Evolutionary conservation across 1,140 invertebrate species (phyloP).

Genomic region (Trigoniulus corallinus): DNA sequence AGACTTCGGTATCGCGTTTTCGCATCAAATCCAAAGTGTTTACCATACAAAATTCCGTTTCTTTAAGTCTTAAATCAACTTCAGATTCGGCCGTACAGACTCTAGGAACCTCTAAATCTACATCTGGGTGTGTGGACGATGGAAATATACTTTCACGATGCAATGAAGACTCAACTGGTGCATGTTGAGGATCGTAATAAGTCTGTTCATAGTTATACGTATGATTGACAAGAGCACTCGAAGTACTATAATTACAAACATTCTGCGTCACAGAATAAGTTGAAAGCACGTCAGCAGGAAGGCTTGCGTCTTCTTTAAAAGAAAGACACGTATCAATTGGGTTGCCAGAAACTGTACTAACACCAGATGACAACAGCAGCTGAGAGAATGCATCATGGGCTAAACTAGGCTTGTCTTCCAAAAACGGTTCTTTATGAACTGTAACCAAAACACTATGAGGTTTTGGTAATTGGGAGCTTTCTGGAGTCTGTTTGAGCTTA

Average conservation of each 20-base stretch:
- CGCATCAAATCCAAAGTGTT: too few relatives aligned
- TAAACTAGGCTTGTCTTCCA: background rate
- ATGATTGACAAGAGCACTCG: background rate
- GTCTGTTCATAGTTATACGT: background rate
- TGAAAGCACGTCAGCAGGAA: background rate
- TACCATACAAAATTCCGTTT: too few relatives aligned
- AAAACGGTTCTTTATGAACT: slow-evolving; percentile 6
- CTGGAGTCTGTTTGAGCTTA: background rate
- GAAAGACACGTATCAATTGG: background rate
- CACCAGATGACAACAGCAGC: background rate
- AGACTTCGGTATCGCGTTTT: too few relatives aligned
- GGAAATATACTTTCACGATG: background rate
- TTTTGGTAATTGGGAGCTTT: slow-evolving; percentile 5
- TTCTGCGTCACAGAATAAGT: background rate
- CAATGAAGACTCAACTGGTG: background rate
- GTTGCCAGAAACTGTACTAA: background rate
- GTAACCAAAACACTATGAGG: too few relatives aligned
- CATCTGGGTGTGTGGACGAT: background rate
- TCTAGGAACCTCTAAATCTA: too few relatives aligned
- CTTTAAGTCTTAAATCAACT: too few relatives aligned
- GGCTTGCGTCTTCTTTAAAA: background rate
- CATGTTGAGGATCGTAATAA: background rate
- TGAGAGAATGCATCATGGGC: background rate
- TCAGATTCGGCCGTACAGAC: too few relatives aligned
- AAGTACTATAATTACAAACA: background rate